A percentile compares a stretch with the other conserved stretches of the same genome.
phyloP scores from a whole-genome alignment of 2,888 invertebrate species.

The Oscheius myriophilus region DNA sequence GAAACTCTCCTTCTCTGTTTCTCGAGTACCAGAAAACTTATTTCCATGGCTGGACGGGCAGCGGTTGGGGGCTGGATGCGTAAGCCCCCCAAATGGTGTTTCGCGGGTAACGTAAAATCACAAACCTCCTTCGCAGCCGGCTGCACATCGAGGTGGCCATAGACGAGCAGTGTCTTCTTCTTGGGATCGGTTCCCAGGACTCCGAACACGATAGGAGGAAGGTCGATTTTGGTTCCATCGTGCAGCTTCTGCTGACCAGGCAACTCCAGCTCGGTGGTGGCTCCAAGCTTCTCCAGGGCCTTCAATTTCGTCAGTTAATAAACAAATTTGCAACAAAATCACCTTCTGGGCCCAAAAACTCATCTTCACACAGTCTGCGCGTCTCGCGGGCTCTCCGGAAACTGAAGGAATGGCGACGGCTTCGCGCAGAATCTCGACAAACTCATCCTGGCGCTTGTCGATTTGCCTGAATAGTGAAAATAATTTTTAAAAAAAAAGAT shows the following conservation, averaged over 20 bases:
- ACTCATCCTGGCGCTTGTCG: constrained; percentile 81
- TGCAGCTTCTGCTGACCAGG: constrained; percentile 56
- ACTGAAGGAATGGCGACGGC: constrained; percentile 93
- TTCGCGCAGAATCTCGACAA: constrained; percentile 83
- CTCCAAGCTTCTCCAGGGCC: constrained; percentile 56
- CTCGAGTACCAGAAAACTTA: too few species aligned
- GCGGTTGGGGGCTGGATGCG: too few species aligned
- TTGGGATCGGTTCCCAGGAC: constrained; percentile 79
- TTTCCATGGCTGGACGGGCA: too few species aligned
- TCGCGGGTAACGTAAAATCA: too few species aligned
- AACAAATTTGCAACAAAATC: not conserved
- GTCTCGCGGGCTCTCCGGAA: constrained; percentile 86
- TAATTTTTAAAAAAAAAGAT: not conserved
- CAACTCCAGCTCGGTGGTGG: constrained; percentile 56
- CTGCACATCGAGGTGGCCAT: constrained; percentile 98
- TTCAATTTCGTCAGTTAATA: too few species aligned
- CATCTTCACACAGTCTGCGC: constrained; percentile 86
- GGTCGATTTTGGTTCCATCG: constrained; percentile 39
- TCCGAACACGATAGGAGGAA: constrained; percentile 67
- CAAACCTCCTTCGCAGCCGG: constrained; percentile 81
- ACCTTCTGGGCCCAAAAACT: constrained; percentile 79
- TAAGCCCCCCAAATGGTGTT: too few species aligned
- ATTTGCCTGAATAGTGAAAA: constrained; percentile 77
- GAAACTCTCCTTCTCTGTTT: too few species aligned
- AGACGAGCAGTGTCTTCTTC: constrained; percentile 92